phyloP scores from a whole-genome alignment of 2,113 vertebrate species.

The Hypanus sabinus region DNA sequence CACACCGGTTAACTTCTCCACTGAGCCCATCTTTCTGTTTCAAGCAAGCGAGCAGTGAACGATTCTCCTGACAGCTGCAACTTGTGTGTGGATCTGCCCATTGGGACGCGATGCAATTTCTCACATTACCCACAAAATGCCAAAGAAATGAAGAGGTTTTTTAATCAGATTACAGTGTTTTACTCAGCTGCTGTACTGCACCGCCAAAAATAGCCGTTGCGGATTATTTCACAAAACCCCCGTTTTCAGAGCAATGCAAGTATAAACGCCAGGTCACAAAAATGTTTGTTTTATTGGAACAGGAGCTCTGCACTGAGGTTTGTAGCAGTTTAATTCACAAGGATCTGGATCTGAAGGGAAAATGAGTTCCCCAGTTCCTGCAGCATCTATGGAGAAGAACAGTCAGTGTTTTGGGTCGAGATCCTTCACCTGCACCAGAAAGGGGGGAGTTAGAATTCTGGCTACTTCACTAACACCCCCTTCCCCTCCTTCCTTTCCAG shows the following conservation, averaged over 20 bases:
- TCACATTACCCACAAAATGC: slow-evolving; percentile 10
- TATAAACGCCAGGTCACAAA: not conserved
- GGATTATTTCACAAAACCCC: not conserved
- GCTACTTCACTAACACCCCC: too few relatives aligned
- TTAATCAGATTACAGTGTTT: not conserved
- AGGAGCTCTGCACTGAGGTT: not conserved
- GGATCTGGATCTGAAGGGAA: not conserved
- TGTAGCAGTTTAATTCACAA: not conserved
- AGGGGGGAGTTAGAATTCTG: too few relatives aligned
- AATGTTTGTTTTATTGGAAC: not conserved
- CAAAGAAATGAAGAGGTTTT: not conserved
- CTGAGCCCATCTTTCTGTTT: too few relatives aligned
- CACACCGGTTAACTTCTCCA: not conserved
- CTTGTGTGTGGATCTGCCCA: not conserved
- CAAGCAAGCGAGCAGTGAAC: not conserved
- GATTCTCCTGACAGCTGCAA: not conserved
- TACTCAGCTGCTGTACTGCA: not conserved
- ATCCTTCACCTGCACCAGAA: too few relatives aligned
- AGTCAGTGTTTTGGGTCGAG: too few relatives aligned
- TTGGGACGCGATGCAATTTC: slow-evolving; percentile 6
- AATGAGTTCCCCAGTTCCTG: not conserved
- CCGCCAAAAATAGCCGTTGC: slow-evolving; percentile 19
- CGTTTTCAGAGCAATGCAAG: not conserved
- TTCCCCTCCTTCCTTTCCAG: too few relatives aligned
- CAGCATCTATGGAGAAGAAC: too few relatives aligned